phyloP scores from a whole-genome alignment of 2,888 invertebrate genomes.

The Trypoxylon attenuatum region DNA sequence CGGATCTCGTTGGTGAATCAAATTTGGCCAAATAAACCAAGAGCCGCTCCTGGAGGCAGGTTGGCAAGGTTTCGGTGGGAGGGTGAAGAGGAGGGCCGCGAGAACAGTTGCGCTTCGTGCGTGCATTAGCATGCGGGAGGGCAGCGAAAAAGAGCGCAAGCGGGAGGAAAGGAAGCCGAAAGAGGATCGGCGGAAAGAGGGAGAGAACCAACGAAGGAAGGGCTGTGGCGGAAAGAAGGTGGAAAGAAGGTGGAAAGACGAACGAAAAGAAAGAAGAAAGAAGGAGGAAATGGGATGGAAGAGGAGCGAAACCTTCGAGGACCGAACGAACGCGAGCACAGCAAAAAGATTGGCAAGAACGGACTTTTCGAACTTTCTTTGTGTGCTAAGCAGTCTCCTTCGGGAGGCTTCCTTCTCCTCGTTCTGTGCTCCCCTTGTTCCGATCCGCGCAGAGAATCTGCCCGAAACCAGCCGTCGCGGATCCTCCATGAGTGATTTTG shows the following conservation, averaged over 20 bases:
- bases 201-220: too few relatives aligned
- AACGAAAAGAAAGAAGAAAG: constrained; percentile 14
- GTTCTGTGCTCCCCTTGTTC: neutral
- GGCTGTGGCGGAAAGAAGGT: constrained; percentile 39
- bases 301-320: constrained; percentile 35
- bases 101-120: constrained; percentile 71
- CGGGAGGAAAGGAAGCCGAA: constrained; percentile 14
- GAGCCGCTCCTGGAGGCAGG: constrained; percentile 33
- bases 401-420: constrained; percentile 22
- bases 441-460: neutral
- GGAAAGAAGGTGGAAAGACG: constrained; percentile 54
- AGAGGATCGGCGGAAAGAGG: constrained; percentile 23
- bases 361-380: constrained; percentile 68
- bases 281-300: constrained; percentile 43
- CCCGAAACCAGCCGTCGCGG: constrained; percentile 21
- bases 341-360: constrained; percentile 58
- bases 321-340: constrained; percentile 20
- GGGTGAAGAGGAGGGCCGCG: constrained; percentile 56
- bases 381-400: constrained; percentile 68
- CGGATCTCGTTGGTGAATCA: constrained; percentile 64
- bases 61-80: constrained; percentile 29
- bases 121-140: constrained; percentile 70
- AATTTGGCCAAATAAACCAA: constrained; percentile 59
- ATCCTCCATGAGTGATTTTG: constrained; percentile 34
- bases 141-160: constrained; percentile 53